Percentiles rank a stretch among this genome's conserved stretches.
These are phyloP conservation scores for Tapera naevia DNA, from an alignment of 2,797 vertebrate genomes.

Conservation along the genomic window DNA sequence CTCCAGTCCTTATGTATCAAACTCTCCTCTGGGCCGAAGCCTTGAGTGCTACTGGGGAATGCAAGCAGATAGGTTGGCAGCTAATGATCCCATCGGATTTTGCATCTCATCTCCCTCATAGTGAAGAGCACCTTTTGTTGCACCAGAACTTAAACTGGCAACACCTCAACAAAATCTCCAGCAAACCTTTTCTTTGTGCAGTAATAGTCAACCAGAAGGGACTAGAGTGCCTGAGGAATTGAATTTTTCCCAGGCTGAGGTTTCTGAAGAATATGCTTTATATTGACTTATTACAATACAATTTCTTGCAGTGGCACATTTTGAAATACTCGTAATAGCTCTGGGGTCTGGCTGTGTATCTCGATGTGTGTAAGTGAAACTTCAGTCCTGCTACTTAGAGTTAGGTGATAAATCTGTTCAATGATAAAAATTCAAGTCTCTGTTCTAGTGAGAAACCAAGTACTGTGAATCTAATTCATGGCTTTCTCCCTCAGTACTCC, in stretches of 20 bases:
- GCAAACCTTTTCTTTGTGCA: neutral
- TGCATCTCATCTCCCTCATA: neutral
- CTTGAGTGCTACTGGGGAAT: neutral
- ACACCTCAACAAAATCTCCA: neutral
- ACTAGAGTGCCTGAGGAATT: neutral
- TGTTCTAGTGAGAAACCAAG: neutral
- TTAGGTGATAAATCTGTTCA: neutral
- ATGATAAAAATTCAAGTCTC: slow-evolving; percentile 6
- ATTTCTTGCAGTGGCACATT: neutral
- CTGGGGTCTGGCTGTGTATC: neutral
- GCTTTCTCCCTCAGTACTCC: neutral
- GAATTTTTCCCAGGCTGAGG: neutral
- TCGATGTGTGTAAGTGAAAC: neutral
- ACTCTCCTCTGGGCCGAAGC: neutral
- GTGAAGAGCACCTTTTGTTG: neutral
- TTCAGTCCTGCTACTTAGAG: neutral
- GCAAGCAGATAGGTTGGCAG: neutral
- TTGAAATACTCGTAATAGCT: neutral
- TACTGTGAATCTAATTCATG: neutral
- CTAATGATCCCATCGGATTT: neutral
- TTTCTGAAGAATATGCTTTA: neutral
- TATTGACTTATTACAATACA: neutral
- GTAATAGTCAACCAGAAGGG: neutral
- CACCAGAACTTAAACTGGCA: neutral
- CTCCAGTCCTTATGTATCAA: neutral